phyloP scores from a whole-genome alignment of 2,113 vertebrate species.

The Aphelocoma coerulescens region DNA sequence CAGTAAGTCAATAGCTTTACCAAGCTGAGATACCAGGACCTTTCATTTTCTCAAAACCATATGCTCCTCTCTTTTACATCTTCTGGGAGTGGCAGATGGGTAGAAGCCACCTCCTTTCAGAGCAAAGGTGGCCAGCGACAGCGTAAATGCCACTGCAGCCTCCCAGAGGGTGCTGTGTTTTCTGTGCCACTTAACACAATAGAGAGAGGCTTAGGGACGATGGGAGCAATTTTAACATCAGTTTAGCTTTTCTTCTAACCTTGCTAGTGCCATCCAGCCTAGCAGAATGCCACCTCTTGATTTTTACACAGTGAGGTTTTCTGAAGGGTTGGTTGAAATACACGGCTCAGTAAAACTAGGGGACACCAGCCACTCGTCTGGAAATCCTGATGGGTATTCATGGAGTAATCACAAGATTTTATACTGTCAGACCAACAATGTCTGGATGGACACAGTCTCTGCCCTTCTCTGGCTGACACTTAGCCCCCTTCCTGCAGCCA shows the following conservation, averaged over 20 bases:
- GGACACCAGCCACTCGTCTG: background rate
- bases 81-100: slow-evolving; percentile 8
- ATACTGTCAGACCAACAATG: background rate
- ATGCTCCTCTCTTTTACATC: slow-evolving; percentile 24
- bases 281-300: background rate
- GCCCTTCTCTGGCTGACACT: background rate
- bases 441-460: background rate
- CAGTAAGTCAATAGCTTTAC: slow-evolving; percentile 46
- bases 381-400: background rate
- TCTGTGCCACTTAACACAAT: background rate
- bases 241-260: background rate
- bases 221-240: background rate
- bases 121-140: background rate
- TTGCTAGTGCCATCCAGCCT: background rate
- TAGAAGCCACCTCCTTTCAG: background rate
- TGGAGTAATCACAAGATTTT: background rate
- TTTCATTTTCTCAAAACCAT: slow-evolving; percentile 37
- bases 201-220: background rate
- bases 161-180: background rate
- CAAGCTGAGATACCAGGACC: background rate
- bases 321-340: background rate
- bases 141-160: background rate
- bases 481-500: background rate
- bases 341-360: background rate
- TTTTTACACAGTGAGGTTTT: background rate